Evolutionary conservation across 2,797 vertebrate species (phyloP).

Genomic region (Intellagama lesueurii): DNA sequence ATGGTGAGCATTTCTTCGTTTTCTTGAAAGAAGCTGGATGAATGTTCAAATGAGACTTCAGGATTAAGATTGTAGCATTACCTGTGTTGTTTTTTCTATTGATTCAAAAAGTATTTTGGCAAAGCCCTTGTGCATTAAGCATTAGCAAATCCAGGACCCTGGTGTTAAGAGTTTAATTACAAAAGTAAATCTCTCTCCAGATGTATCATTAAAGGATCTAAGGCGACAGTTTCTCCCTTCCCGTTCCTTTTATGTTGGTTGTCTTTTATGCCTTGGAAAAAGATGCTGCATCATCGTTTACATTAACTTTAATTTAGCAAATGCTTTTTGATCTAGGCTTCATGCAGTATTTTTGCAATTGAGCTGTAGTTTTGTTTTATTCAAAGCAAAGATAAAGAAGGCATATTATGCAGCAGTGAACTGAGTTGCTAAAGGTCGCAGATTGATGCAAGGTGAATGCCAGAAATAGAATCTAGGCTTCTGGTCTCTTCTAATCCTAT

Average conservation of each 20-base stretch:
- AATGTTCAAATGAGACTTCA: background rate
- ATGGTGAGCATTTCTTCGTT: background rate
- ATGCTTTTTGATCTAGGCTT: background rate
- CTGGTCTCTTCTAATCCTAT: conserved; percentile 19
- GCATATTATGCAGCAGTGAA: background rate
- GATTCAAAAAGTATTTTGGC: background rate
- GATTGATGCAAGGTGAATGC: conserved; percentile 8
- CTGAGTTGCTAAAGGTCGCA: background rate
- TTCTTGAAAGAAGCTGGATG: background rate
- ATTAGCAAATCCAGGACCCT: background rate
- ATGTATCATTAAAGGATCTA: conserved; percentile 6
- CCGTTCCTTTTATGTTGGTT: background rate
- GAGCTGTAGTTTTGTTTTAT: background rate
- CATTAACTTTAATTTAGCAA: background rate
- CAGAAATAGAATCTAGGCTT: conserved; percentile 14
- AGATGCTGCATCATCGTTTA: background rate
- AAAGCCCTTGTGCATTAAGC: background rate
- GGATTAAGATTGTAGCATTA: background rate
- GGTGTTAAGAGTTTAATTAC: conserved; percentile 5
- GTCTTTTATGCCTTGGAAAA: background rate
- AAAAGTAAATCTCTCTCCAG: background rate
- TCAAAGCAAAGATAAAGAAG: background rate
- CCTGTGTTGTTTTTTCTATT: background rate
- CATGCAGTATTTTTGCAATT: background rate
- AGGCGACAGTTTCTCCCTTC: background rate